phyloP scores from a whole-genome alignment of 2,797 vertebrate species.

The Hoplostethus mediterraneus region DNA sequence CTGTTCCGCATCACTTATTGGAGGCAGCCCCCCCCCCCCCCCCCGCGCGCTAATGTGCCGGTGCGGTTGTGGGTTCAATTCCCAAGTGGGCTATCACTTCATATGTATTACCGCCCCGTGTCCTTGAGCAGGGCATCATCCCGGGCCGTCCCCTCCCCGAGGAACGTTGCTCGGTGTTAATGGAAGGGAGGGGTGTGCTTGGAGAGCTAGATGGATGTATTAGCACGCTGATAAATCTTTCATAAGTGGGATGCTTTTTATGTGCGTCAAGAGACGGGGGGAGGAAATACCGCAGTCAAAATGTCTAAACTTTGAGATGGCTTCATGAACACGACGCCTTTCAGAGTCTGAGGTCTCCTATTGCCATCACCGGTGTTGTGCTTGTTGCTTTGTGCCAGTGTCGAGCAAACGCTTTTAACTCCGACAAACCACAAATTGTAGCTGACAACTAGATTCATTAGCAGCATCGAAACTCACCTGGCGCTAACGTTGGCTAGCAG shows the following conservation, averaged over 20 bases:
- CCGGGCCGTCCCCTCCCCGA: conserved; percentile 61
- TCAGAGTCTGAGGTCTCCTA: not conserved
- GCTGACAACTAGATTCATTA: too few species aligned
- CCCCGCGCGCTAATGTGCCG: conserved; percentile 59
- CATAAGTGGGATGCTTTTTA: conserved; percentile 75
- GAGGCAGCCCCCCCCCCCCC: conserved; percentile 34
- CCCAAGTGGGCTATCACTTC: conserved; percentile 75
- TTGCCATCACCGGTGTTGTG: too few species aligned
- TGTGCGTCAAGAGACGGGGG: conserved; percentile 59
- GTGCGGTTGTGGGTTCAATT: conserved; percentile 76
- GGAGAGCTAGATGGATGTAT: conserved; percentile 75
- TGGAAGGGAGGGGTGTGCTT: conserved; percentile 65
- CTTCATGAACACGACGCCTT: too few species aligned
- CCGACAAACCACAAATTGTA: too few species aligned
- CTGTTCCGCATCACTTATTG: conserved; percentile 61
- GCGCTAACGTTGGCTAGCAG: too few species aligned
- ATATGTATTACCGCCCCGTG: conserved; percentile 70
- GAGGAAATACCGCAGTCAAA: conserved; percentile 66
- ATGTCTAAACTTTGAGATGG: conserved; percentile 51
- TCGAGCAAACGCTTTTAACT: too few species aligned
- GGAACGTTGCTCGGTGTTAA: conserved; percentile 66
- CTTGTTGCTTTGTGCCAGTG: too few species aligned
- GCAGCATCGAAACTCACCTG: too few species aligned
- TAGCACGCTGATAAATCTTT: conserved; percentile 80
- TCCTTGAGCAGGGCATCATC: conserved; percentile 81